A percentile compares a stretch with the other conserved stretches of the same genome.
phyloP scores from a whole-genome alignment of 2,888 invertebrate species.

The Cephalotes varians region DNA sequence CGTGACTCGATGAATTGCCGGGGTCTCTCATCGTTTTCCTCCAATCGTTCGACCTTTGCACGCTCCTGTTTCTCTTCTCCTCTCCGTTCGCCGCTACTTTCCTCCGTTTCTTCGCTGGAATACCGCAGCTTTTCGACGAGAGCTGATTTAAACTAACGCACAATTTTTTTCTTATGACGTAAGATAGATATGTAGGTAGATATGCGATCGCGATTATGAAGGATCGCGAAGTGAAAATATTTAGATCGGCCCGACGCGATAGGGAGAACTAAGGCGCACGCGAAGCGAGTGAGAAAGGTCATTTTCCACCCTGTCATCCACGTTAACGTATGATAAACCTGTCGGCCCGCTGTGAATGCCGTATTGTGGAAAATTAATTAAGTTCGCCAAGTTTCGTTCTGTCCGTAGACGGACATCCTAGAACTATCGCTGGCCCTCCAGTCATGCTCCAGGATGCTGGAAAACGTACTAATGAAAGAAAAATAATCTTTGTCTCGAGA shows the following conservation, averaged over 20 bases:
- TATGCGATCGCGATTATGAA: background rate
- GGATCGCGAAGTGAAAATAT: slow-evolving; percentile 10
- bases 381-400: slow-evolving; percentile 33
- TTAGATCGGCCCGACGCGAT: background rate
- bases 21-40: slow-evolving; percentile 66
- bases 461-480: slow-evolving; percentile 5
- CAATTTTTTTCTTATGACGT: slow-evolving; percentile 46
- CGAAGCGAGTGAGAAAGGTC: background rate
- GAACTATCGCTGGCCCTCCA: slow-evolving; percentile 15
- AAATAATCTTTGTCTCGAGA: background rate
- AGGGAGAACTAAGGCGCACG: background rate
- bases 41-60: slow-evolving; percentile 55
- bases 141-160: slow-evolving; percentile 57
- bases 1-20: slow-evolving; percentile 67
- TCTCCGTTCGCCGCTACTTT: background rate
- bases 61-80: slow-evolving; percentile 29
- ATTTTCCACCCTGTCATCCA: slow-evolving; percentile 23
- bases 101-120: background rate
- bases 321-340: slow-evolving; percentile 36
- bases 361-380: slow-evolving; percentile 43
- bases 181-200: too few relatives aligned
- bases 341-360: slow-evolving; percentile 23
- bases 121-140: slow-evolving; percentile 23
- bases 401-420: background rate
- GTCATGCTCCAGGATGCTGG: background rate